Evolutionary conservation across 2,113 vertebrate genomes (phyloP).

Genomic region (Deroptyus accipitrinus): DNA sequence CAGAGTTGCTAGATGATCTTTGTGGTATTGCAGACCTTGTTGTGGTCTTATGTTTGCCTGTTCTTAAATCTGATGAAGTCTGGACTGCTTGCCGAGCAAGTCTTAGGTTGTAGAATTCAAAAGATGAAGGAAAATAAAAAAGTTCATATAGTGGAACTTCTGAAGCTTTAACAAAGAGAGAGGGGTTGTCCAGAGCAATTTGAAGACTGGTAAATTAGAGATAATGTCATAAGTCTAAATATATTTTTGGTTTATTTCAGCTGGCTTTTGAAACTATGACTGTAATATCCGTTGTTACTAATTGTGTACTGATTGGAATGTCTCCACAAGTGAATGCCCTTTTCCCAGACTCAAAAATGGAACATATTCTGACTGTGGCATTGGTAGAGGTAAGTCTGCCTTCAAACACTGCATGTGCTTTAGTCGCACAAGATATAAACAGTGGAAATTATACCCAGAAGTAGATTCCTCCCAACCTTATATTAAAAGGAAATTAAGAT

Average conservation of each 20-base stretch:
- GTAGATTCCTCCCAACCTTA: neutral
- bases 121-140: neutral
- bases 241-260: slow-evolving; percentile 72
- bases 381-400: slow-evolving; percentile 84
- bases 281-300: slow-evolving; percentile 93
- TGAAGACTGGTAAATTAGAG: neutral
- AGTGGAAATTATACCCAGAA: neutral
- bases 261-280: slow-evolving; percentile 97
- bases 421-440: neutral
- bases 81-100: neutral
- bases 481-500: neutral
- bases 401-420: neutral
- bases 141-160: neutral
- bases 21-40: neutral
- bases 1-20: neutral
- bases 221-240: neutral
- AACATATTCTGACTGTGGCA: slow-evolving; percentile 87
- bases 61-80: neutral
- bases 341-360: slow-evolving; percentile 84
- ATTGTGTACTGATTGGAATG: slow-evolving; percentile 93
- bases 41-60: neutral
- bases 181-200: neutral
- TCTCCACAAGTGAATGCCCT: slow-evolving; percentile 89
- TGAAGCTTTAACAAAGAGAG: neutral
- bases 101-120: neutral